Evolutionary conservation across 92 coral and sea anemone species (phyloP), one percentile per base, ranked within the genome.

Genomic region (Virgularia gustaviana): DNA sequence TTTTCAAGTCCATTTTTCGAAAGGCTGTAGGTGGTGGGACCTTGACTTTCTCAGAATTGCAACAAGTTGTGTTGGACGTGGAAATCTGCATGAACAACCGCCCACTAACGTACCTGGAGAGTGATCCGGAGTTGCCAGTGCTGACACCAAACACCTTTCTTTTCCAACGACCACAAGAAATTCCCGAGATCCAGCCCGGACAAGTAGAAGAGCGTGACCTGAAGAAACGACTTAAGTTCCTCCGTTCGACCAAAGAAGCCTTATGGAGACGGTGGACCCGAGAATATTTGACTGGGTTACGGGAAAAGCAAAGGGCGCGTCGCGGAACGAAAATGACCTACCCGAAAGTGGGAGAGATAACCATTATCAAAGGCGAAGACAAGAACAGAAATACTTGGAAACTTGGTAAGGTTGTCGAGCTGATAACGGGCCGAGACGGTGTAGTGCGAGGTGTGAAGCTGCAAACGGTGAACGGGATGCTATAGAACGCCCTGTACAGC

Each of bases 41-140:
- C 1, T 37, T 30, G 36, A 57, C 64, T 19, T 57, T 57, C 4
- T 57, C 64, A 30, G 64, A 57, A 57, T 57, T 24, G 38, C 5
- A 57, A 57, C 20, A 56, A 6, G 53, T 45, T 24, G 53, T 45
- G 53, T 24, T 45, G 20, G 53, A 45, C 11, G 53, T 45, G n/a
- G n/a, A n/a, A n/a, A n/a, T n/a, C n/a, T n/a, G n/a, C n/a, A n/a
- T n/a, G n/a, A n/a, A n/a, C n/a, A 9, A 45, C 53, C 53, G 53
- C 15, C 53, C 53, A 18, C 20, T 45, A 9, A 2, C 53, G 20
- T 45, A 45, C 20, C 20, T 45, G 53, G 53, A 45, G 20, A 24
- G 20, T 9, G 53, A 45, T 24, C 10, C 53, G 3, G 19, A 45
- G 20, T 45, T 45, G 10, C 53, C 53, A 15, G 53, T 45, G 10